These are phyloP conservation scores for Cheiracanthium punctorium DNA, from an alignment of 2,888 invertebrate species.

Conservation along the genomic window DNA sequence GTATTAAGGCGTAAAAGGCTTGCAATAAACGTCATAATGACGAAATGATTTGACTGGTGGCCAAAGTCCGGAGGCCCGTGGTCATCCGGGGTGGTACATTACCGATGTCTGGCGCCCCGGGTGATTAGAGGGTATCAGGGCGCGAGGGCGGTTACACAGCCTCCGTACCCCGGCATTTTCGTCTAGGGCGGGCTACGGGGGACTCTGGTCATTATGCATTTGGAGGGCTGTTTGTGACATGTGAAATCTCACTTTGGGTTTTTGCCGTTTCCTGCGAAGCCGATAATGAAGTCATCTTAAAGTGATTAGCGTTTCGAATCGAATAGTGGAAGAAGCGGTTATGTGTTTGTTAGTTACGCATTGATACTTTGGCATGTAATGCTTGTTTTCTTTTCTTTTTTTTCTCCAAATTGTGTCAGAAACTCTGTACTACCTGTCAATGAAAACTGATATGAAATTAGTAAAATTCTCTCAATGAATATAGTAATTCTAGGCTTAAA, in stretches of 20 bases:
- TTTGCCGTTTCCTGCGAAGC: conserved; percentile 76
- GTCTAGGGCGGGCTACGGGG: conserved; percentile 23
- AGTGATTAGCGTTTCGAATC: not conserved
- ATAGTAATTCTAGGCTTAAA: too few species aligned
- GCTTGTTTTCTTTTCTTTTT: too few species aligned
- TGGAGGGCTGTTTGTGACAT: conserved; percentile 55
- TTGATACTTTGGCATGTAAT: not conserved
- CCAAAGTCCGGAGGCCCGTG: conserved; percentile 9
- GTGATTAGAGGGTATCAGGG: conserved; percentile 36
- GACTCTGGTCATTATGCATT: conserved; percentile 3
- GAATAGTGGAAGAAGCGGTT: too few species aligned
- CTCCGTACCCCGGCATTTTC: conserved; percentile 4
- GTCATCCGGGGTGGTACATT: conserved; percentile 46
- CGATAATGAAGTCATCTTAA: conserved; percentile 78
- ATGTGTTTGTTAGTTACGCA: not conserved
- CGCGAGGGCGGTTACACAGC: conserved; percentile 6
- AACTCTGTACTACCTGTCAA: too few species aligned
- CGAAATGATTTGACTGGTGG: conserved; percentile 51
- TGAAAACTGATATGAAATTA: too few species aligned
- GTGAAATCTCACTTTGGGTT: conserved; percentile 56
- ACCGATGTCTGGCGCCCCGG: conserved; percentile 52
- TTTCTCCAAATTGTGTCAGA: too few species aligned
- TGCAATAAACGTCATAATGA: conserved; percentile 52
- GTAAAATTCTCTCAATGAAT: too few species aligned
- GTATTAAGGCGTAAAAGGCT: not conserved